phyloP scores from a whole-genome alignment of 2,888 invertebrate species.

The Lysandra coridon region DNA sequence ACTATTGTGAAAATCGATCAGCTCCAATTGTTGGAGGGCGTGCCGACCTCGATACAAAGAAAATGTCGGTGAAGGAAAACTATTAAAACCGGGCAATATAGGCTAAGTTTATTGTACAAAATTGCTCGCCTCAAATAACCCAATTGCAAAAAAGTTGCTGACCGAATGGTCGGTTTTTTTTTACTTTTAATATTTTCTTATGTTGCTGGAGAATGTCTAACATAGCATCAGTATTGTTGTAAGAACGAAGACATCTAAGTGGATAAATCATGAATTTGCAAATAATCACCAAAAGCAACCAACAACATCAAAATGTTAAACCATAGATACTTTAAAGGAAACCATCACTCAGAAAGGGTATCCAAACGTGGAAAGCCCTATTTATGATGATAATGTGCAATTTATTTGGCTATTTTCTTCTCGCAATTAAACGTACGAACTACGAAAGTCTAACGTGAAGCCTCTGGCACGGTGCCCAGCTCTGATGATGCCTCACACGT shows the following conservation, averaged over 20 bases:
- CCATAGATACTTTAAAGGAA: no score
- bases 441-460: neutral
- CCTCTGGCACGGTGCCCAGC: slow-evolving; percentile 14
- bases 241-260: no score
- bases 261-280: no score
- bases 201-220: no score
- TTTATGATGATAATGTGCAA: neutral
- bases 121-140: neutral
- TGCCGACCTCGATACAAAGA: slow-evolving; percentile 27
- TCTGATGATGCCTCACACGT: slow-evolving; percentile 21
- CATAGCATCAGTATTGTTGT: no score
- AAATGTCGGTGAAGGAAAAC: slow-evolving; percentile 19
- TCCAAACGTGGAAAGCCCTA: neutral
- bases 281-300: no score
- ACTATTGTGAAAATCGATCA: slow-evolving; percentile 24
- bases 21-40: slow-evolving; percentile 23
- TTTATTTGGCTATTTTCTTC: slow-evolving; percentile 14
- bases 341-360: no score
- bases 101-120: slow-evolving; percentile 7
- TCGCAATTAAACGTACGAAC: neutral
- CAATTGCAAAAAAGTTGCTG: neutral
- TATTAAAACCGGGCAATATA: slow-evolving; percentile 4
- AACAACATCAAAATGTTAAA: no score
- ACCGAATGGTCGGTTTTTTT: neutral
- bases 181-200: neutral